These are phyloP conservation scores for Heliconius hewitsoni DNA, from an alignment of 1,140 invertebrate species.

Conservation along the genomic window DNA sequence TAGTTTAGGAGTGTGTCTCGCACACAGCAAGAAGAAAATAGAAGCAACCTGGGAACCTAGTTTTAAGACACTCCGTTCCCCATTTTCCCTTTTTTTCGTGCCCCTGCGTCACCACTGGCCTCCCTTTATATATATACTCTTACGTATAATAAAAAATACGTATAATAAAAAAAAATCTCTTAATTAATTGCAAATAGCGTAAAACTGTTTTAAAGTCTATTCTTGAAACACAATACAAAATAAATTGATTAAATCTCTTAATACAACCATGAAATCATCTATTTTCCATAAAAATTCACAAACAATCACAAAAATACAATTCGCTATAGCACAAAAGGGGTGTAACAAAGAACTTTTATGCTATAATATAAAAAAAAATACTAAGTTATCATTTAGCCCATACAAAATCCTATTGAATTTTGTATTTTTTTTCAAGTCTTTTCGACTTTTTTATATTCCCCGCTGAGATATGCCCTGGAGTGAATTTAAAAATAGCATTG, in stretches of 20 bases:
- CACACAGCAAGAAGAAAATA: no score
- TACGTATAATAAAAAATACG: no score
- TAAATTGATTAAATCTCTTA: background rate
- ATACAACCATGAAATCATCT: constrained; percentile 31
- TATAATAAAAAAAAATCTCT: background rate
- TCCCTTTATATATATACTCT: no score
- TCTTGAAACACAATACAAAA: background rate
- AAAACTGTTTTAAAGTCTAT: background rate
- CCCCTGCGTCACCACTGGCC: background rate
- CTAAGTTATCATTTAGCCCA: background rate
- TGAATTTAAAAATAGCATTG: constrained; percentile 49
- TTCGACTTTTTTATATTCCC: constrained; percentile 27
- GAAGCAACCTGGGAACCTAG: no score
- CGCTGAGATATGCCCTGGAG: constrained; percentile 51
- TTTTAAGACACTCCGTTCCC: no score
- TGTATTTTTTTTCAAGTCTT: background rate
- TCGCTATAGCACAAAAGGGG: constrained; percentile 45
- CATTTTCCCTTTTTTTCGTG: background rate
- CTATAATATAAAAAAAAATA: background rate
- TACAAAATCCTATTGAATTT: background rate
- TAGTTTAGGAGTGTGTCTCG: no score
- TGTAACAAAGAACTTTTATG: background rate
- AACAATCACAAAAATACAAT: constrained; percentile 41
- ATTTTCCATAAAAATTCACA: constrained; percentile 12
- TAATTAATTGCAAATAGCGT: background rate